Conservation (phyloP, 1,140 invertebrate genomes). For the Pachyrhynchus sulphureomaculatus region DNA sequence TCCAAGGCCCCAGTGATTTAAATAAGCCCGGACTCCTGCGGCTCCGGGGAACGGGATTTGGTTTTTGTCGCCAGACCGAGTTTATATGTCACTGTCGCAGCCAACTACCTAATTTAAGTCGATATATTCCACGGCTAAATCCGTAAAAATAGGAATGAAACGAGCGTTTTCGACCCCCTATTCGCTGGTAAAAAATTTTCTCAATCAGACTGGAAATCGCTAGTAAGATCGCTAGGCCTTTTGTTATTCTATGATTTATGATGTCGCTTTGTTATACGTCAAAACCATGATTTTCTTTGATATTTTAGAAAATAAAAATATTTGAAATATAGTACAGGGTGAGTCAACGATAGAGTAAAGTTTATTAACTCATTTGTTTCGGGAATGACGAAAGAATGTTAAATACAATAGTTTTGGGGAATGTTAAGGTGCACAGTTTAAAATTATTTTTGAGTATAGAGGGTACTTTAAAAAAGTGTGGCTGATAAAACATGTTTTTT, state of each 20-base stretch:
- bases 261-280: conserved; percentile 6
- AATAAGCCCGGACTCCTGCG: conserved; percentile 49
- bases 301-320: too few relatives aligned
- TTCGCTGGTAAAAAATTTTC: conserved; percentile 32
- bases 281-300: not conserved
- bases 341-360: too few relatives aligned
- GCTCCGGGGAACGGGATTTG: conserved; percentile 48
- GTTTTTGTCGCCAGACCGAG: conserved; percentile 49
- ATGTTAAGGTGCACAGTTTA: too few relatives aligned
- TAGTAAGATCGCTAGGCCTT: not conserved
- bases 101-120: conserved; percentile 46
- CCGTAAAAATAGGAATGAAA: conserved; percentile 37
- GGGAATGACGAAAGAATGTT: too few relatives aligned
- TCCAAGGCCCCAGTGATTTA: conserved; percentile 48
- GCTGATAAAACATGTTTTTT: too few relatives aligned
- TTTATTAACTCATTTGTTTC: too few relatives aligned
- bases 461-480: too few relatives aligned
- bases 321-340: too few relatives aligned
- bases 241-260: conserved; percentile 24
- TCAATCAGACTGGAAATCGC: conserved; percentile 32
- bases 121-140: conserved; percentile 44
- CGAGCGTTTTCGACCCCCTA: conserved; percentile 12
- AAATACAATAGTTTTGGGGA: too few relatives aligned
- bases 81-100: conserved; percentile 50
- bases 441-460: too few relatives aligned